Percentiles rank a stretch among this genome's conserved stretches.
phyloP scores from a whole-genome alignment of 1,140 invertebrate species.

The Parasteatoda tepidariorum region DNA sequence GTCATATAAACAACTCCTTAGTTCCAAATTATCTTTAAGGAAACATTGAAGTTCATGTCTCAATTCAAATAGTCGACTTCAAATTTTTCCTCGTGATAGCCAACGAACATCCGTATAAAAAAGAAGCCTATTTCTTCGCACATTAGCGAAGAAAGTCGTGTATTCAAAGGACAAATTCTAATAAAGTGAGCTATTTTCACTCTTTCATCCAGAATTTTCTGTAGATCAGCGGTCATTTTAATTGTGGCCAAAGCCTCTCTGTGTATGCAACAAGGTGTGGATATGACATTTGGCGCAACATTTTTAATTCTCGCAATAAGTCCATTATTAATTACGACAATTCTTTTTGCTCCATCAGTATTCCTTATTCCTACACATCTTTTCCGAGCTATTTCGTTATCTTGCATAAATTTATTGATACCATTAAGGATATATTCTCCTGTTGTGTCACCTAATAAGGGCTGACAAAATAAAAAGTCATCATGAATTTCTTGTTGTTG shows the following conservation, averaged over 20 bases:
- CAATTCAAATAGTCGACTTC: neutral
- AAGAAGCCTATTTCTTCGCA: neutral
- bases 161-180: neutral
- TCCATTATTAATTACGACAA: neutral
- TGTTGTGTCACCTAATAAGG: slow-evolving; percentile 1
- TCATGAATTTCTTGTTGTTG: neutral
- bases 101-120: neutral
- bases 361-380: neutral
- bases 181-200: slow-evolving; percentile 2
- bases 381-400: neutral
- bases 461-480: neutral
- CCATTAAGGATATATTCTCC: slow-evolving; percentile 1
- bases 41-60: neutral
- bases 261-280: neutral
- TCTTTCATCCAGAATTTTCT: neutral
- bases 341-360: slow-evolving; percentile 11
- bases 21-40: neutral
- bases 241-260: neutral
- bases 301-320: neutral
- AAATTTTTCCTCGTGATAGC: neutral
- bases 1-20: neutral
- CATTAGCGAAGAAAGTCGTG: neutral
- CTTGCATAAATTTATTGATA: neutral
- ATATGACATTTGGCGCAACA: neutral
- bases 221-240: neutral